Conservation (phyloP, 1,140 invertebrate genomes). For the Macrocentrus cingulum region DNA sequence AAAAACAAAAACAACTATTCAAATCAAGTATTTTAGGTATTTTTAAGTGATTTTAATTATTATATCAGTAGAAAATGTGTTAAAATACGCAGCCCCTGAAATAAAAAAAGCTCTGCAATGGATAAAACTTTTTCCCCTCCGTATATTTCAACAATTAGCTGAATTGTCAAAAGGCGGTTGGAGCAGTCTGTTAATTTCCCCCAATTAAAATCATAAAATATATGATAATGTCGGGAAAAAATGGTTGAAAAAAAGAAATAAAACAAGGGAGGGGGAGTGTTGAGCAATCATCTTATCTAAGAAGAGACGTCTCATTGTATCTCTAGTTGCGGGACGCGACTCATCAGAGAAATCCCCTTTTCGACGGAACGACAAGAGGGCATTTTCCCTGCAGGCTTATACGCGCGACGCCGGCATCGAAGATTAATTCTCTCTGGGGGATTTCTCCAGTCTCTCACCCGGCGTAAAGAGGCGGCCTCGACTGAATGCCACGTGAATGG, state of each 20-base stretch:
- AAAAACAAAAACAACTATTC: no score
- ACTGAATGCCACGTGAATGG: constrained; percentile 25
- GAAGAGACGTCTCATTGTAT: background rate
- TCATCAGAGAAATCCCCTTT: constrained; percentile 14
- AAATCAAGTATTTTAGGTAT: no score
- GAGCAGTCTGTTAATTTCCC: no score
- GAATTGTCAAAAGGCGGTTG: no score
- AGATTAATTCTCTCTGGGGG: constrained; percentile 22
- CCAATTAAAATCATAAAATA: no score
- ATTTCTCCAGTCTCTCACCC: background rate
- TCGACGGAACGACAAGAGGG: background rate
- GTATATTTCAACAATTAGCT: no score
- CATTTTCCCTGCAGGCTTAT: constrained; percentile 18
- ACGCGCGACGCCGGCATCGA: constrained; percentile 13
- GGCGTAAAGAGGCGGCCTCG: constrained; percentile 10
- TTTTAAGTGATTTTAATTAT: no score
- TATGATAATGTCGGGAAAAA: background rate
- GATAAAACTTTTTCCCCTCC: no score
- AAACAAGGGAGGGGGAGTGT: background rate
- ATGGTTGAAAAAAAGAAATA: background rate
- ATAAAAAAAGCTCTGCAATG: no score
- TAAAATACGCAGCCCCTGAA: no score
- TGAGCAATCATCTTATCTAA: background rate
- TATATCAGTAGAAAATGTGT: no score
- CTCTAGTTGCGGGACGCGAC: background rate